Conservation (phyloP, 1,140 invertebrate species). For the Dendrolimus kikuchii region DNA sequence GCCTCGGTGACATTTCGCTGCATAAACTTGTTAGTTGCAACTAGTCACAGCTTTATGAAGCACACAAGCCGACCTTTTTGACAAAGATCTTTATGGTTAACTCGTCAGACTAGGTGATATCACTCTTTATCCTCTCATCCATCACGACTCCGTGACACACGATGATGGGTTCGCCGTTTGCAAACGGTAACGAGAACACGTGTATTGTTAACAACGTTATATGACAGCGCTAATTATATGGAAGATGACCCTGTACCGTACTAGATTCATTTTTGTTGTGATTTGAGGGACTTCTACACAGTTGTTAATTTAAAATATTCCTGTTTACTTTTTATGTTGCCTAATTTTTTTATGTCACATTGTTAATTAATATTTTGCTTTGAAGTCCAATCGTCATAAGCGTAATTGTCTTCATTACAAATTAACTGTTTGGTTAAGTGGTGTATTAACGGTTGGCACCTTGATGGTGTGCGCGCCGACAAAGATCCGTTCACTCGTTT, state of each 20-base stretch:
- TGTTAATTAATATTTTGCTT: no score
- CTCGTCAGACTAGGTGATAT: conserved; percentile 34
- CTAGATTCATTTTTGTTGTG: conserved; percentile 16
- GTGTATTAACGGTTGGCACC: conserved; percentile 56
- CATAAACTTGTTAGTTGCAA: background rate
- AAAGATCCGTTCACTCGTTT: conserved; percentile 13
- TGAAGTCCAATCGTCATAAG: no score
- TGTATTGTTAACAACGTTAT: conserved; percentile 31
- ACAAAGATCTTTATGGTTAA: conserved; percentile 32
- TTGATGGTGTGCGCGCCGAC: conserved; percentile 28
- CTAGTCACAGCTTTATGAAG: conserved; percentile 5
- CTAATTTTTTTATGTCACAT: background rate
- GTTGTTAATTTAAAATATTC: background rate
- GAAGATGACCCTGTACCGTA: conserved; percentile 29
- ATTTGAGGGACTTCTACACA: background rate
- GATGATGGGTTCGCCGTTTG: conserved; percentile 32
- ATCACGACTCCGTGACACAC: conserved; percentile 41
- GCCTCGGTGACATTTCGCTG: conserved; percentile 35
- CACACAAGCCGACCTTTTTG: conserved; percentile 26
- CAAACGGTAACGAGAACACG: conserved; percentile 26
- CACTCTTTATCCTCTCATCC: conserved; percentile 39
- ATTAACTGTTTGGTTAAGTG: conserved; percentile 46
- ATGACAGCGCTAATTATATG: conserved; percentile 37
- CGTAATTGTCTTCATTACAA: conserved; percentile 13
- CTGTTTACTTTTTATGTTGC: background rate